Conservation (phyloP, 2,888 invertebrate species). For the Amphimallon solstitiale region DNA sequence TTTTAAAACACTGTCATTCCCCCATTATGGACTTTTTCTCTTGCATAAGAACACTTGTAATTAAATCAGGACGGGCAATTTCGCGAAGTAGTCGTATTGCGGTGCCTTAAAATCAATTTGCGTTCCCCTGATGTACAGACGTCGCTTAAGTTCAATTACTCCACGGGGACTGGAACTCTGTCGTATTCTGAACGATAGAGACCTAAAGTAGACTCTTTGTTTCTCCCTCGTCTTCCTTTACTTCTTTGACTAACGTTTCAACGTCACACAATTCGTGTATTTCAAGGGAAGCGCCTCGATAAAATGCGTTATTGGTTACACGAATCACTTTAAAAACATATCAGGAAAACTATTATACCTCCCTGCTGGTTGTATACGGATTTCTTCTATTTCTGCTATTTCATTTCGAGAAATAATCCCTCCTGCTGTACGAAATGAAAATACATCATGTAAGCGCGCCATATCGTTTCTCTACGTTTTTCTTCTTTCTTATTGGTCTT, state of each 20-base stretch:
- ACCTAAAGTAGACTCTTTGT: too few relatives aligned
- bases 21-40: slow-evolving; percentile 7
- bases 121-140: slow-evolving; percentile 45
- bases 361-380: too few relatives aligned
- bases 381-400: too few relatives aligned
- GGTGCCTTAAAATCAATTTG: slow-evolving; percentile 50
- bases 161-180: slow-evolving; percentile 53
- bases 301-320: slow-evolving; percentile 44
- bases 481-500: too few relatives aligned
- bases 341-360: slow-evolving; percentile 45
- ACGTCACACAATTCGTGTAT: slow-evolving; percentile 26
- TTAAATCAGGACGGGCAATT: slow-evolving; percentile 43
- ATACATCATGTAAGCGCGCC: too few relatives aligned
- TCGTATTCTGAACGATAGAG: slow-evolving; percentile 41
- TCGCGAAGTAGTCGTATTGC: slow-evolving; percentile 45
- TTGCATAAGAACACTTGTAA: slow-evolving; percentile 18
- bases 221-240: too few relatives aligned
- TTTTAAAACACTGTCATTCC: neutral
- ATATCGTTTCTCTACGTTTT: too few relatives aligned
- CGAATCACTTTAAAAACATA: slow-evolving; percentile 47
- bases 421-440: too few relatives aligned
- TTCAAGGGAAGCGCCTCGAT: slow-evolving; percentile 53
- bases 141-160: slow-evolving; percentile 57
- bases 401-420: too few relatives aligned
- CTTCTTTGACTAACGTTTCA: too few relatives aligned